A percentile compares a stretch with the other conserved stretches of the same genome.
Evolutionary conservation across 2,113 vertebrate genomes (phyloP).

Genomic region (Cranoglanis bouderius): DNA sequence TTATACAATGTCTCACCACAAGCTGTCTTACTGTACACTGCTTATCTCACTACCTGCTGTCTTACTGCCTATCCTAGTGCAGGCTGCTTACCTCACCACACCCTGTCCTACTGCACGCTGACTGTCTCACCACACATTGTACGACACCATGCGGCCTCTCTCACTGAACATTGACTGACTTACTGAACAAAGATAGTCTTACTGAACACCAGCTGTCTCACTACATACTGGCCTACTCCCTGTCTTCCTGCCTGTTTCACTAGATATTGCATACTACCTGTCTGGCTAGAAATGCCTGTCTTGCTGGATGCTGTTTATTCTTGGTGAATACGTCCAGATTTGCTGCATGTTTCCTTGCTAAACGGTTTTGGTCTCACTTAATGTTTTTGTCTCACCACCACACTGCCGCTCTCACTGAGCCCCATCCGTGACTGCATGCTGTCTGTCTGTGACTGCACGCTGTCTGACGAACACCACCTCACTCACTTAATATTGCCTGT

Average conservation of each 20-base stretch:
- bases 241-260: not conserved
- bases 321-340: not conserved
- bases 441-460: not conserved
- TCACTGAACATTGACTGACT: not conserved
- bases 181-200: not conserved
- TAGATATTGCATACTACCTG: not conserved
- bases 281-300: not conserved
- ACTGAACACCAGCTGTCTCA: not conserved
- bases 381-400: not conserved
- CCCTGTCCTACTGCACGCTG: not conserved
- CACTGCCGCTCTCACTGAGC: not conserved
- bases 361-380: not conserved
- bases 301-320: not conserved
- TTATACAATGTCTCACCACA: not conserved
- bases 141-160: too few relatives aligned
- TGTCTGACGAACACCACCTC: not conserved
- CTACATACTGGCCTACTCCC: not conserved
- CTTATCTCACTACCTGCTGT: not conserved
- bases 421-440: not conserved
- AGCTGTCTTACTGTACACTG: too few relatives aligned
- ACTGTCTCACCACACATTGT: not conserved
- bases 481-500: not conserved
- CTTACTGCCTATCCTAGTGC: not conserved
- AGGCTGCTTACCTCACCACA: not conserved
- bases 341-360: not conserved